These are phyloP conservation scores for Eupithecia tripunctaria DNA, from an alignment of 2,888 invertebrate species.

Conservation along the genomic window DNA sequence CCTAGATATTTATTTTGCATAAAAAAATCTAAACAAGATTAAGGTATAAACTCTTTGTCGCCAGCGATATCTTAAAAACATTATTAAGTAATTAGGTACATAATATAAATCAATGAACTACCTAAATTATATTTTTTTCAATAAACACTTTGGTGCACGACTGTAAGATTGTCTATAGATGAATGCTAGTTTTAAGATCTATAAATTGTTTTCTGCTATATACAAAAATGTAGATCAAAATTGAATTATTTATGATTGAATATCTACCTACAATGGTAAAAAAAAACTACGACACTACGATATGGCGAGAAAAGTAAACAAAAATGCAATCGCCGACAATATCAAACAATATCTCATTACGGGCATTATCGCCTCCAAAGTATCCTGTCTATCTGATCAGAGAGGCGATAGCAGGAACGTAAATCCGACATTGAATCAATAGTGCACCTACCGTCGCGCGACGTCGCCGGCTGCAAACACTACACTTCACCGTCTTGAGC, in stretches of 20 bases:
- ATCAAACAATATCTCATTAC: conserved; percentile 41
- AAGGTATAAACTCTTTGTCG: background rate
- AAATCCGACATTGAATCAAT: conserved; percentile 75
- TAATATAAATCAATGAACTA: too few relatives aligned
- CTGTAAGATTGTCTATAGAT: too few relatives aligned
- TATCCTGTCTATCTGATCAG: conserved; percentile 62
- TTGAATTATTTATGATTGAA: background rate
- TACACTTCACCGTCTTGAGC: conserved; percentile 71
- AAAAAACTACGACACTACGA: background rate
- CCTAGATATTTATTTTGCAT: conserved; percentile 6
- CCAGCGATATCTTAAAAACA: background rate
- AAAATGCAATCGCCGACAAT: conserved; percentile 27
- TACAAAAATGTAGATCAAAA: background rate
- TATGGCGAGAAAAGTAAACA: conserved; percentile 21
- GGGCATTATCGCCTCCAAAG: conserved; percentile 70
- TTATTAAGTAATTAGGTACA: too few relatives aligned
- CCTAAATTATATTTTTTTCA: too few relatives aligned
- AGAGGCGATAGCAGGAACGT: conserved; percentile 53
- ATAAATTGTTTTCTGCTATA: too few relatives aligned
- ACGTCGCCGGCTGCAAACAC: conserved; percentile 53
- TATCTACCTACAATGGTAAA: background rate
- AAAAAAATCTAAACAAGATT: background rate
- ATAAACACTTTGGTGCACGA: too few relatives aligned
- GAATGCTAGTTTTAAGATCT: too few relatives aligned
- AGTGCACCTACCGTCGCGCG: conserved; percentile 54